Evolutionary conservation across 2,113 vertebrate species (phyloP), one percentile per base, ranked within the genome.

Genomic region (Poeciliopsis retropinna): DNA sequence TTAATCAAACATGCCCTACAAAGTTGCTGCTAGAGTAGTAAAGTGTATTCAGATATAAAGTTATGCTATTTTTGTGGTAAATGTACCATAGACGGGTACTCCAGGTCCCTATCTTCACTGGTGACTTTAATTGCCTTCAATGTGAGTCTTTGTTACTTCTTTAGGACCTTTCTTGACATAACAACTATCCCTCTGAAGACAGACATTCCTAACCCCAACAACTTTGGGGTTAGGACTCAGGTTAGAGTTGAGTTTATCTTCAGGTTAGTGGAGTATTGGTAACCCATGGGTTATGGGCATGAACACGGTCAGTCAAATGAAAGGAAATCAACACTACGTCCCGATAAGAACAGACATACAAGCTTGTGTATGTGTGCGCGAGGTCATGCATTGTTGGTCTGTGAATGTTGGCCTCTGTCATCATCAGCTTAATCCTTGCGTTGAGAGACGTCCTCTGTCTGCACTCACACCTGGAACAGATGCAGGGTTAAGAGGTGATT

Each of bases 371-470:
- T 15, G 0, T 28, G 1, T 13, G 22, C 62, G 27, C 47, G 54
- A 39, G 62, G 37, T 34, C 37, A 61, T n/a, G 64, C 57, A 69
- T 70, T 19, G 22, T 65, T 31, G 10, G 63, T 51, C 25, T 12
- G 4, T 29, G 13, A 25, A 29, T n/a, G 41, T 44, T 17, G 41
- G 14, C 44, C 44, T 19, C 51, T n/a, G 7, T 25, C 47, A 54
- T 54, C 47, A 41, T 15, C 6, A 60, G 60, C 60, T 79, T 76
- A 82, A 82, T 82, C 74, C 68, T 70, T 19, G 17, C 12, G 73
- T 67, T 77, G 88, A 87, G n/a, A 44, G 85, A 90, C 10, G 25
- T 74, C 37, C 54, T 77, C 78, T 6, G 72, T 81, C 30, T 69
- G 62, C 3, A 5, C 60, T 72, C 64, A 28, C 29, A 31, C 57